Evolutionary conservation across 1,140 invertebrate genomes (phyloP).

Genomic region (Hermetia illucens): DNA sequence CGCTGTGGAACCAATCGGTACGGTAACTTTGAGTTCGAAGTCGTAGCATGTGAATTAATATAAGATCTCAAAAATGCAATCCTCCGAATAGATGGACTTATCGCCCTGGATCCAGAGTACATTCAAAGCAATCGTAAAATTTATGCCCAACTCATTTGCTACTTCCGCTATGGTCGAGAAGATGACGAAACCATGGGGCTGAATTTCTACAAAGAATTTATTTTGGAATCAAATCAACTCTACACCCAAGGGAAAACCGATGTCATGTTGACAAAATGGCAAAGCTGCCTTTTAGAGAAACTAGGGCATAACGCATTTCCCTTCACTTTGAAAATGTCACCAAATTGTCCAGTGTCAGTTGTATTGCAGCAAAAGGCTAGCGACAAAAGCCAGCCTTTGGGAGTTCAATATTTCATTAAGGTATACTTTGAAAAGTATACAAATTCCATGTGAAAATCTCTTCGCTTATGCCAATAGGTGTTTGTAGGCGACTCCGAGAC

Average conservation of each 20-base stretch:
- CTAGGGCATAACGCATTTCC: constrained; percentile 82
- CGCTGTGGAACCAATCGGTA: constrained; percentile 84
- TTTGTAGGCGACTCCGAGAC: constrained; percentile 73
- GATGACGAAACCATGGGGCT: constrained; percentile 97
- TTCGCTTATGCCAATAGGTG: constrained; percentile 20
- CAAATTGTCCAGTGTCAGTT: constrained; percentile 75
- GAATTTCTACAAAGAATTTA: constrained; percentile 95
- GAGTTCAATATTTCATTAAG: constrained; percentile 82
- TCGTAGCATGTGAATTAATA: no score
- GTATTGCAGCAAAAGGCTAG: constrained; percentile 69
- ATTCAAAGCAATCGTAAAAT: constrained; percentile 66
- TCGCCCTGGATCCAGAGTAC: constrained; percentile 86
- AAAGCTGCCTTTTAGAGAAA: constrained; percentile 85
- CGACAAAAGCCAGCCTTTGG: constrained; percentile 85
- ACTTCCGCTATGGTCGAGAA: constrained; percentile 94
- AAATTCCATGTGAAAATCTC: no score
- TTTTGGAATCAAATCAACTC: constrained; percentile 72
- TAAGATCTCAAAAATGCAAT: no score
- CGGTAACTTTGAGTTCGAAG: no score
- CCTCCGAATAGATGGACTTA: constrained; percentile 88
- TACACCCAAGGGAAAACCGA: constrained; percentile 57
- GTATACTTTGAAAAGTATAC: not conserved
- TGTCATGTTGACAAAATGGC: constrained; percentile 45
- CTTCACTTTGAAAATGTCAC: constrained; percentile 71
- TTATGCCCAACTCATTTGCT: constrained; percentile 88